Conservation (phyloP, 2,888 invertebrate genomes). For the Amiota mariae region DNA sequence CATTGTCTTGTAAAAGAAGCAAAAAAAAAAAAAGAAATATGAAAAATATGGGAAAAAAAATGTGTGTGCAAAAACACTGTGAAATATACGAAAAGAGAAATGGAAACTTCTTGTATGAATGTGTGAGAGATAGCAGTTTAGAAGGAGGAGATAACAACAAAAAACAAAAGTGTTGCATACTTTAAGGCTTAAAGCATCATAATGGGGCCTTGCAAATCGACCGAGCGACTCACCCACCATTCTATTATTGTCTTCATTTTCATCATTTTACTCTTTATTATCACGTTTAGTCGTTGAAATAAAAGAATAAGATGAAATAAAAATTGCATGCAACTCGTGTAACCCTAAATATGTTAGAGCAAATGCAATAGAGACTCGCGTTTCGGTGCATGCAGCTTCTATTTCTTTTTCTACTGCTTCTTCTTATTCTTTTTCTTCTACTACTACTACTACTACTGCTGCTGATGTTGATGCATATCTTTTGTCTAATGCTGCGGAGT, state of each 20-base stretch:
- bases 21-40: not conserved
- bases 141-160: not conserved
- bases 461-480: too few species aligned
- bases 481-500: too few species aligned
- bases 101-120: not conserved
- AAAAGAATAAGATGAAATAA: not conserved
- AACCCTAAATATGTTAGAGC: not conserved
- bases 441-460: too few species aligned
- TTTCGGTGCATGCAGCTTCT: too few species aligned
- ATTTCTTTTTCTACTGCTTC: too few species aligned
- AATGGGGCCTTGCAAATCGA: too few species aligned
- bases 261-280: not conserved
- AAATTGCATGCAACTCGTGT: constrained; percentile 31
- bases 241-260: not conserved
- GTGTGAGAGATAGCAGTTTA: not conserved
- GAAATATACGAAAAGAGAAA: constrained; percentile 1
- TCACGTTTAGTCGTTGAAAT: not conserved
- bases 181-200: constrained; percentile 34
- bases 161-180: constrained; percentile 24
- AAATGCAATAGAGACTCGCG: too few species aligned
- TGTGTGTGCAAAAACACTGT: not conserved
- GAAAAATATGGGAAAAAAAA: not conserved
- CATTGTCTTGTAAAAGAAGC: constrained; percentile 47
- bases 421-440: too few species aligned
- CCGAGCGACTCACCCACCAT: too few species aligned